Evolutionary conservation across 2,113 vertebrate species (phyloP), one percentile per base, ranked within the genome.

Genomic region (Hydrolagus affinis): DNA sequence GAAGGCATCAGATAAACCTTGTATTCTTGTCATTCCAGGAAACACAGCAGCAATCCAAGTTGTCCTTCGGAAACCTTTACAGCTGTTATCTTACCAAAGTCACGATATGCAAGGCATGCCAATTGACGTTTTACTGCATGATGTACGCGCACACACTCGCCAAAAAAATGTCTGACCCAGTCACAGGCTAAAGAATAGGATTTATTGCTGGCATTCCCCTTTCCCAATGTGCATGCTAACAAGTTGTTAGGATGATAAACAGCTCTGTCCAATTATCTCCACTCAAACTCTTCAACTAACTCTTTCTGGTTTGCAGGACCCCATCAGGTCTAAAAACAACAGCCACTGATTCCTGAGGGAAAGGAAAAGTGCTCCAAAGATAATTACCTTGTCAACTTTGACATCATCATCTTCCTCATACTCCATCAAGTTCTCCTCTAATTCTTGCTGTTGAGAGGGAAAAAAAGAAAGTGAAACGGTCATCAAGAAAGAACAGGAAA

Each of bases 311-410:
- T 91, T 92, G 89, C 92, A 92, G 92, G 90, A 92, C 91, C 91
- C 92, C 91, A 92, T 94, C 94, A 93, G 91, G 92, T 93, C 91
- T 93, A 91, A 94, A 93, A 94, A 93, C 89, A 88, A 88, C 87
- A 88, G 90, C 93, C 94, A 93, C 91, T 93, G 93, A 90, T 91
- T 92, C 93, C 90, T 88, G 89, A 92, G 92, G 88, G 91, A 91
- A 89, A 92, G 89, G 89, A 93, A 62, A 68, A 32, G 78, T 83
- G n/a, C 23, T 72, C 59, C 14, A 73, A 92, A 94, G 92, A 96
- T 97, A 96, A 97, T 97, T 97, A 99, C 98, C 98, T 98, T 99
- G 96, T 99, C 98, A 95, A 97, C 97, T 96, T 95, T 98, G 94
- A 98, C 98, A 94, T 96, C 96, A 88, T 98, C 98, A 92, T 99